phyloP scores from a whole-genome alignment of 2,797 vertebrate genomes.

The Syngnathus acus region DNA sequence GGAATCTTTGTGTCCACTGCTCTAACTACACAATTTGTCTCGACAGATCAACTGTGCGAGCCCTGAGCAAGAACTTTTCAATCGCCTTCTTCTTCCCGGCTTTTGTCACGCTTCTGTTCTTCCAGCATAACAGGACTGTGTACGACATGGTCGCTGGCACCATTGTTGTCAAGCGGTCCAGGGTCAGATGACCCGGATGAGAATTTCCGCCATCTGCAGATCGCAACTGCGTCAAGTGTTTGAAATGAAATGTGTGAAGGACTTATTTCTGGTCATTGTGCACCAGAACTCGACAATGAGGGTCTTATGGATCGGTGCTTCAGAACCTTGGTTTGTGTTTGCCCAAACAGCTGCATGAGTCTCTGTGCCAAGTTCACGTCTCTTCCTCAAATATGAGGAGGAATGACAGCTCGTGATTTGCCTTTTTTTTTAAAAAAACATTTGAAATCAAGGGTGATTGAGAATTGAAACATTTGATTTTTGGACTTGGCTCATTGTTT shows the following conservation, averaged over 20 bases:
- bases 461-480: slow-evolving; percentile 1
- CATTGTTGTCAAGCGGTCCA: slow-evolving; percentile 91
- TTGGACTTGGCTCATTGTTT: background rate
- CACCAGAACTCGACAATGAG: background rate
- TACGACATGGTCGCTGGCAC: slow-evolving; percentile 98
- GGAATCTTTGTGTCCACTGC: too few relatives aligned
- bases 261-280: slow-evolving; percentile 3
- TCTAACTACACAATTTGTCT: background rate
- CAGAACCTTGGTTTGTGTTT: background rate
- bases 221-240: slow-evolving; percentile 38
- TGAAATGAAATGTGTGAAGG: slow-evolving; percentile 33
- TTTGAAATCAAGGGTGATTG: slow-evolving; percentile 22
- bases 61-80: slow-evolving; percentile 99
- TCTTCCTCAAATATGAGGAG: slow-evolving; percentile 8
- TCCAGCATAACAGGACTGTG: slow-evolving; percentile 98
- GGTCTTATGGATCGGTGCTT: background rate
- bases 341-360: background rate
- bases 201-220: slow-evolving; percentile 21
- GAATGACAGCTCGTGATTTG: slow-evolving; percentile 22
- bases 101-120: slow-evolving; percentile 95
- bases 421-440: slow-evolving; percentile 20
- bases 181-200: slow-evolving; percentile 79
- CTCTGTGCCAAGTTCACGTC: slow-evolving; percentile 2
- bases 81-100: slow-evolving; percentile 98
- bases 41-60: slow-evolving; percentile 86